Evolutionary conservation across 2,113 vertebrate species (phyloP).

Genomic region (Caretta caretta): DNA sequence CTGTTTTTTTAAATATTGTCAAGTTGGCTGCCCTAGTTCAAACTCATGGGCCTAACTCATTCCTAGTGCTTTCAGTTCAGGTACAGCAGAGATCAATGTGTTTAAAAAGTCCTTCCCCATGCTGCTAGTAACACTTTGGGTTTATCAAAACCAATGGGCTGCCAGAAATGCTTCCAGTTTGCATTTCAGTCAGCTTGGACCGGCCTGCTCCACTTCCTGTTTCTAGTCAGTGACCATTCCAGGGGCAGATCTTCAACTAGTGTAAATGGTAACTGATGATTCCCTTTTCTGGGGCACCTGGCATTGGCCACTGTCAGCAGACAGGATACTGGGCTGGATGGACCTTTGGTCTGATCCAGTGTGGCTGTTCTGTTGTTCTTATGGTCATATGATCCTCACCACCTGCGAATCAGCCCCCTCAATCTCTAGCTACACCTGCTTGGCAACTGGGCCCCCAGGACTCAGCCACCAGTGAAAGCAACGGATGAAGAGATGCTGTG

Average conservation of each 20-base stretch:
- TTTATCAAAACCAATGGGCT: background rate
- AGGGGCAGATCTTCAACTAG: background rate
- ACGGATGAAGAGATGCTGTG: background rate
- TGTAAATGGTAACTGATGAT: background rate
- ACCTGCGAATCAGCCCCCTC: too few species aligned
- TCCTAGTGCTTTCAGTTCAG: rapidly evolving
- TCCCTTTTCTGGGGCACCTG: too few species aligned
- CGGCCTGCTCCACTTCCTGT: background rate
- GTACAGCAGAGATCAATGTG: background rate
- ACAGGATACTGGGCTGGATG: too few species aligned
- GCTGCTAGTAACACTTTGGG: background rate
- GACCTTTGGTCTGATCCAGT: too few species aligned
- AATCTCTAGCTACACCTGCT: background rate
- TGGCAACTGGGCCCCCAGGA: background rate
- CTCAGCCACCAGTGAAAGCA: background rate
- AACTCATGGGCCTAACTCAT: background rate
- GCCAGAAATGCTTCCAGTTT: background rate
- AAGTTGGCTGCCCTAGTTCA: too few species aligned
- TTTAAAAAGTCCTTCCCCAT: background rate
- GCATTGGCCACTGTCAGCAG: too few species aligned
- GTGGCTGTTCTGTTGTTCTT: too few species aligned
- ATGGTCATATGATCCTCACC: too few species aligned
- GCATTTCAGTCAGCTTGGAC: background rate
- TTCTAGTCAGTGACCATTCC: background rate
- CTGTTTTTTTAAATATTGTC: too few species aligned